A percentile compares a stretch with the other conserved stretches of the same genome.
Conservation (phyloP, 2,888 invertebrate species). For the Apocheima hispidaria region DNA sequence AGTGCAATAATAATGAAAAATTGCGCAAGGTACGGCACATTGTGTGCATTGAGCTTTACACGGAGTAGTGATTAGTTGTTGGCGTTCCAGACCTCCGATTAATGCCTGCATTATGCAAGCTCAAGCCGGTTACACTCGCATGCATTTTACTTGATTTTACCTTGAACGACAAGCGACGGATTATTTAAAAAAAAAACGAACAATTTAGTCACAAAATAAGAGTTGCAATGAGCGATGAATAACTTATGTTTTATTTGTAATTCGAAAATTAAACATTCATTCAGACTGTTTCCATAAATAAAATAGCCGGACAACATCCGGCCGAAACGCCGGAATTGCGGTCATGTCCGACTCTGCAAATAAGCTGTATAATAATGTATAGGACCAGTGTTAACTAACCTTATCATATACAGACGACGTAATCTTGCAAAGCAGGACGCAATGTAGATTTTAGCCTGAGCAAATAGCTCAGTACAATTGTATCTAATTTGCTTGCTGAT, state of each 20-base stretch:
- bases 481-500: conserved; percentile 13
- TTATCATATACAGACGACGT: not conserved
- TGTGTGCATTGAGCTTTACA: not conserved
- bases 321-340: too few relatives aligned
- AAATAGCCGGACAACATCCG: too few relatives aligned
- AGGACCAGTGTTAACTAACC: not conserved
- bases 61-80: not conserved
- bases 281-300: too few relatives aligned
- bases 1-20: not conserved
- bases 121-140: not conserved
- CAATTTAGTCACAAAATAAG: too few relatives aligned
- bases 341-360: too few relatives aligned
- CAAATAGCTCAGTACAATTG: conserved; percentile 9
- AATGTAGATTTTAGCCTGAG: not conserved
- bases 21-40: not conserved
- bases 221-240: too few relatives aligned
- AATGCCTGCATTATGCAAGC: not conserved
- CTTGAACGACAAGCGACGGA: not conserved
- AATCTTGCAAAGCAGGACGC: not conserved
- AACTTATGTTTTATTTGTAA: too few relatives aligned
- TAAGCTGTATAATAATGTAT: too few relatives aligned
- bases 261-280: too few relatives aligned
- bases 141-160: not conserved
- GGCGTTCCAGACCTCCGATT: not conserved
- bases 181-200: too few relatives aligned